phyloP scores from a whole-genome alignment of 2,797 vertebrate genomes.

The Myotis pilosus region DNA sequence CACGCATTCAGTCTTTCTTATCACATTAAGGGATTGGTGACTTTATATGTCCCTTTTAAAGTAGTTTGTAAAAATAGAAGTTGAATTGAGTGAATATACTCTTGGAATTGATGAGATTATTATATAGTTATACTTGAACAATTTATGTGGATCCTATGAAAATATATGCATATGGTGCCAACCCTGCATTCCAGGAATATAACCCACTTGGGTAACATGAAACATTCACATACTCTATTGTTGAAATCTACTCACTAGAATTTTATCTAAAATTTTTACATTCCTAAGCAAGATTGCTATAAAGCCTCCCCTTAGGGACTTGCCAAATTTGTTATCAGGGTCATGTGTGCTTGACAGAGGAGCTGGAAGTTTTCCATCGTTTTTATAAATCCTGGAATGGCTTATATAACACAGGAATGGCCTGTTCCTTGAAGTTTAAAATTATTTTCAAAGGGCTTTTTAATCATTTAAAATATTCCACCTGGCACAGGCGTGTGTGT shows the following conservation, averaged over 20 bases:
- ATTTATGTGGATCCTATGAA: background rate
- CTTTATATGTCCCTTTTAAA: background rate
- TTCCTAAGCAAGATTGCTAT: slow-evolving; percentile 14
- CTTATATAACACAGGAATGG: slow-evolving; percentile 44
- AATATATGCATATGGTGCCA: background rate
- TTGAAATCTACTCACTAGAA: slow-evolving; percentile 39
- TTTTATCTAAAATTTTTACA: slow-evolving; percentile 51
- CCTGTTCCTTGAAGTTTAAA: slow-evolving; percentile 47
- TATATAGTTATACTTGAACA: background rate
- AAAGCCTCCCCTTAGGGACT: slow-evolving; percentile 30
- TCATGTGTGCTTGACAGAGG: slow-evolving; percentile 55
- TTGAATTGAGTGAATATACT: background rate
- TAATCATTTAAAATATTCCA: slow-evolving; percentile 4
- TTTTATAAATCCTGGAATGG: slow-evolving; percentile 52
- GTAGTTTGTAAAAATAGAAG: background rate
- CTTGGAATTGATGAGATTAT: slow-evolving; percentile 33
- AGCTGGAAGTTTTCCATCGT: slow-evolving; percentile 59
- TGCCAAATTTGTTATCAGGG: slow-evolving; percentile 50
- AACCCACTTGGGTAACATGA: background rate
- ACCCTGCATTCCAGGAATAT: background rate
- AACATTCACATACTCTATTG: background rate
- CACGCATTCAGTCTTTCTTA: background rate
- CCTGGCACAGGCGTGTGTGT: background rate
- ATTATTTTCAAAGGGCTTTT: slow-evolving; percentile 28
- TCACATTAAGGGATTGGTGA: background rate